Percentiles rank a stretch among this genome's conserved stretches.
phyloP scores from a whole-genome alignment of 2,888 invertebrate genomes.

The Diogma glabrata region DNA sequence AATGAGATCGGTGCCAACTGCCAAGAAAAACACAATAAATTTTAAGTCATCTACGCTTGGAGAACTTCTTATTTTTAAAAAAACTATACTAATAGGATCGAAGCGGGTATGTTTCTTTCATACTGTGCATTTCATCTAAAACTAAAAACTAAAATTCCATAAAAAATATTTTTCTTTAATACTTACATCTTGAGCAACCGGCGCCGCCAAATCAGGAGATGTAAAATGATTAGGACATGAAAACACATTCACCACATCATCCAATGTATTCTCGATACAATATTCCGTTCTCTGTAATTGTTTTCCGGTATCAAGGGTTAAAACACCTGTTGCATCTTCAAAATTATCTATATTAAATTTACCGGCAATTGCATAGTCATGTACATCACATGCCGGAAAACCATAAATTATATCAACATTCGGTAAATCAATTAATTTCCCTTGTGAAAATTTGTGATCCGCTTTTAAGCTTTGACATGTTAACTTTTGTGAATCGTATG shows the following conservation, averaged over 20 bases:
- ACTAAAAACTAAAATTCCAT: no score
- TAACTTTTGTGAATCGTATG: constrained; percentile 45
- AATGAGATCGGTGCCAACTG: no score
- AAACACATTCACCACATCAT: constrained; percentile 42
- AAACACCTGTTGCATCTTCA: constrained; percentile 40
- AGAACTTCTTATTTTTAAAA: no score
- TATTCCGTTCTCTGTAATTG: constrained; percentile 20
- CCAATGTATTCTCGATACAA: constrained; percentile 22
- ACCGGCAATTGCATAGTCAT: constrained; percentile 46
- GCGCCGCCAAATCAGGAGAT: constrained; percentile 20
- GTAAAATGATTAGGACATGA: constrained; percentile 47
- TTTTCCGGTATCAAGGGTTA: constrained; percentile 39
- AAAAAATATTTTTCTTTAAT: constrained; percentile 17
- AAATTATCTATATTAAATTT: constrained; percentile 41
- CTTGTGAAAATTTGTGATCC: constrained; percentile 27
- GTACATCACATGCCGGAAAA: constrained; percentile 43
- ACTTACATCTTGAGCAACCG: constrained; percentile 18
- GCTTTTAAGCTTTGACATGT: constrained; percentile 37
- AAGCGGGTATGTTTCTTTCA: no score
- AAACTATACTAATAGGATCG: no score
- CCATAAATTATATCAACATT: constrained; percentile 36
- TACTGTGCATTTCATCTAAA: no score
- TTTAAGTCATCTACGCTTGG: no score
- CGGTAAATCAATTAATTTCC: constrained; percentile 26
- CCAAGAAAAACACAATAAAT: no score